A percentile compares a stretch with the other conserved stretches of the same genome.
Conservation (phyloP, 2,888 invertebrate genomes). For the Phyllotreta cruciferae region DNA sequence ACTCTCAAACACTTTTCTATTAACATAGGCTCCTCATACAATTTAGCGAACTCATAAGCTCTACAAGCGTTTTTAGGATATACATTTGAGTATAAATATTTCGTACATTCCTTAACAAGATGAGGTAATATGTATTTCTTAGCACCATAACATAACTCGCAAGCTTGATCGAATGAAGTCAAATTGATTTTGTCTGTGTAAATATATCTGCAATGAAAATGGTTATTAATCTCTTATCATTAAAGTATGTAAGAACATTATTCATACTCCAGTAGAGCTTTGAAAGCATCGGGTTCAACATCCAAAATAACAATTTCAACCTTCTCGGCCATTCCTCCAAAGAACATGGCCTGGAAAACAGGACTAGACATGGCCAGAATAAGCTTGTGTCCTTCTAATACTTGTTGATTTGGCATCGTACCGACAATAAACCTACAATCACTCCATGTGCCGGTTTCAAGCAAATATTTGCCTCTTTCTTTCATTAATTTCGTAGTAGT, state of each 20-base stretch:
- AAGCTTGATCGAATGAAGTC: slow-evolving; percentile 84
- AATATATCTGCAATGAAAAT: slow-evolving; percentile 68
- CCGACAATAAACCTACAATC: slow-evolving; percentile 86
- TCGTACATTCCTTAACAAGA: slow-evolving; percentile 82
- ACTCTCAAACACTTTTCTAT: slow-evolving; percentile 84
- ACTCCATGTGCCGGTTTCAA: slow-evolving; percentile 82
- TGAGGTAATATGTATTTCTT: slow-evolving; percentile 89
- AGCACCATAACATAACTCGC: slow-evolving; percentile 86
- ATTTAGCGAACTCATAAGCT: slow-evolving; percentile 84
- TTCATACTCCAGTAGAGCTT: slow-evolving; percentile 76
- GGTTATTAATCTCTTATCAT: neutral
- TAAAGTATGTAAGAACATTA: neutral
- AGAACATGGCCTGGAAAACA: slow-evolving; percentile 90
- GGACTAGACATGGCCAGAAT: slow-evolving; percentile 87
- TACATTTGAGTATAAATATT: slow-evolving; percentile 82
- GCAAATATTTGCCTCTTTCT: slow-evolving; percentile 74
- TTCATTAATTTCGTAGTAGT: slow-evolving; percentile 73
- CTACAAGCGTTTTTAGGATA: slow-evolving; percentile 82
- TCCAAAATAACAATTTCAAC: slow-evolving; percentile 80
- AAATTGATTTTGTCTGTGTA: slow-evolving; percentile 83
- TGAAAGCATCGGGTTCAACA: slow-evolving; percentile 86
- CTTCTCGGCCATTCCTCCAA: slow-evolving; percentile 82
- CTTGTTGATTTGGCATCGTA: slow-evolving; percentile 76
- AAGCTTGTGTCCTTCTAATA: slow-evolving; percentile 78
- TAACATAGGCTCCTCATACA: slow-evolving; percentile 82